Conservation (phyloP, 2,113 vertebrate species). For the Crotalus horridus region DNA sequence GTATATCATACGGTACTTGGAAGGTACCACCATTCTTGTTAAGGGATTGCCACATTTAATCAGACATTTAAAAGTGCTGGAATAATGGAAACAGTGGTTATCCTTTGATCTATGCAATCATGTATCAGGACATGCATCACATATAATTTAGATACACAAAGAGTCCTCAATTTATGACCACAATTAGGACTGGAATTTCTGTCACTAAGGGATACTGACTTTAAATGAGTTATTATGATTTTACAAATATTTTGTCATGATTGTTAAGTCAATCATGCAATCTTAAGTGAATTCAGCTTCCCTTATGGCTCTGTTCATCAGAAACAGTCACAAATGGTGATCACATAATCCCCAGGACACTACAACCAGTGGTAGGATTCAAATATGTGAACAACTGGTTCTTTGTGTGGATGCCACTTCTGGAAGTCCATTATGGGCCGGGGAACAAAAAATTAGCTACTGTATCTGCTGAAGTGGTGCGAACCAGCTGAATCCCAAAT, state of each 20-base stretch:
- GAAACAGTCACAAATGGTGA: not conserved
- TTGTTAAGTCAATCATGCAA: not conserved
- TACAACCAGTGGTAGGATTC: too few relatives aligned
- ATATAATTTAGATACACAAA: not conserved
- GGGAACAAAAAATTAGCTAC: too few relatives aligned
- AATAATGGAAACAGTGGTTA: too few relatives aligned
- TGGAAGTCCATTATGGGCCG: too few relatives aligned
- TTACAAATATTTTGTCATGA: not conserved
- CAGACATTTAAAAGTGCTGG: not conserved
- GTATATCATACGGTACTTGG: not conserved
- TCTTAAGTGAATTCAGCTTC: not conserved
- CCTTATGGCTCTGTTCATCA: not conserved
- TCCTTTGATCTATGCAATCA: not conserved
- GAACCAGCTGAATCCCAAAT: too few relatives aligned
- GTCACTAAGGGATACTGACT: not conserved
- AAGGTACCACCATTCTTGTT: not conserved
- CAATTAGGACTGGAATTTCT: not conserved
- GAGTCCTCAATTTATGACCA: not conserved
- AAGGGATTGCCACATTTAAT: not conserved
- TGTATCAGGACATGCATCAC: not conserved
- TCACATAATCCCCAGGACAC: too few relatives aligned
- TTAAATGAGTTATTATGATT: not conserved
- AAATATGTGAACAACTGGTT: too few relatives aligned
- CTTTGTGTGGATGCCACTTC: too few relatives aligned
- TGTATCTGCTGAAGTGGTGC: too few relatives aligned